phyloP scores from a whole-genome alignment of 2,113 vertebrate genomes.

The Strigops habroptila region DNA sequence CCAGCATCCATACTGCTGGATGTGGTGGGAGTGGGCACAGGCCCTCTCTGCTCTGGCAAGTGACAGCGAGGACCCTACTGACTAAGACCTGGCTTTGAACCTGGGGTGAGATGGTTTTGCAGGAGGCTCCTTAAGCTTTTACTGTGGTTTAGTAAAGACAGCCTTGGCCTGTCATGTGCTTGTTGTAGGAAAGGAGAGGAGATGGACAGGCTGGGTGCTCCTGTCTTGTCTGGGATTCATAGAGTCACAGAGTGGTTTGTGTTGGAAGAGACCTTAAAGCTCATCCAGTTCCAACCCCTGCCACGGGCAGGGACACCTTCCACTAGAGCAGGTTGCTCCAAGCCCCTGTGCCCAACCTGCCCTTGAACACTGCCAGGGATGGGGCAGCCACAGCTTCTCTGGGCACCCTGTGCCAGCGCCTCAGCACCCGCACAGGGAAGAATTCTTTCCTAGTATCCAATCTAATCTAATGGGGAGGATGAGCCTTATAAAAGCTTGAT shows the following conservation, averaged over 20 bases:
- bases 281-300: background rate
- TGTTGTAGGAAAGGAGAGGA: background rate
- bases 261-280: background rate
- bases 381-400: background rate
- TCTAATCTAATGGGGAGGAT: background rate
- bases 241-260: background rate
- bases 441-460: background rate
- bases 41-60: background rate
- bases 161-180: fast-evolving
- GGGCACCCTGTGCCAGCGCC: background rate
- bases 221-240: background rate
- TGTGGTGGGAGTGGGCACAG: background rate
- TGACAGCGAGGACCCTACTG: background rate
- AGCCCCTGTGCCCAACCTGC: background rate
- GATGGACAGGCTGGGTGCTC: background rate
- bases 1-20: fast-evolving
- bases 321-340: background rate
- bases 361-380: background rate
- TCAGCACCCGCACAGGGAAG: background rate
- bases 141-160: background rate
- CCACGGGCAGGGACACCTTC: background rate
- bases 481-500: fast-evolving
- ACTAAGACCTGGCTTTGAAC: background rate
- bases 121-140: background rate
- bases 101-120: background rate